Evolutionary conservation across 2,113 vertebrate genomes (phyloP), one percentile per base, ranked within the genome.

Genomic region (Gorsachius goisagi): DNA sequence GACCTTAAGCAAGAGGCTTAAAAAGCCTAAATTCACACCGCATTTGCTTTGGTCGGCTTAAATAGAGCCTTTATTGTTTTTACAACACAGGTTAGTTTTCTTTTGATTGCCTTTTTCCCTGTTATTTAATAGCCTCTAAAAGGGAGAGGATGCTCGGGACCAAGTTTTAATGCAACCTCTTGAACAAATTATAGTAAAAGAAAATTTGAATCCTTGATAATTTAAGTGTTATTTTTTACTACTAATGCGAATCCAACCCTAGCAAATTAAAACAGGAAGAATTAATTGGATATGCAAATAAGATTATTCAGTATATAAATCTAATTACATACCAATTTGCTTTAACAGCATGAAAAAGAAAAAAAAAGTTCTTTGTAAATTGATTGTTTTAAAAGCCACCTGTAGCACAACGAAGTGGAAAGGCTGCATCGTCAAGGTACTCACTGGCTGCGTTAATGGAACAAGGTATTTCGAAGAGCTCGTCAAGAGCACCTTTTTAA

Each of bases 231-330:
- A 97, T 97, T 98, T 94, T 98, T 98, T 96, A 96, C 95, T 95
- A 97, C 97, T 97, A 98, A 95, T 97, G 97, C 97, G 98, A 98
- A 98, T 97, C 97, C 98, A 98, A 97, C 95, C 98, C 96, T 97
- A 97, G 97, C 97, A 98, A 98, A 98, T 98, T 98, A 98, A 98
- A 98, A 97, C 97, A 98, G 97, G 97, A 97, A 98, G 98, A 98
- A 98, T 98, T 98, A 98, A 98, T 98, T 98, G 98, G 98, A 98
- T 98, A 98, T 98, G 98, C 97, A 98, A 98, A 98, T 98, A 97
- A 98, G 98, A 98, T 98, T 98, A 98, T 98, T 98, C 98, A 98
- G 97, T 97, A 98, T 98, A 98, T 98, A 98, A 98, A 98, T 98
- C 98, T 98, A 98, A 98, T 98, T 98, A 98, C 98, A 98, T 98